Percentiles rank a stretch among this genome's conserved stretches.
Evolutionary conservation across 2,113 vertebrate genomes (phyloP).

Genomic region (Rhinolophus sinicus): DNA sequence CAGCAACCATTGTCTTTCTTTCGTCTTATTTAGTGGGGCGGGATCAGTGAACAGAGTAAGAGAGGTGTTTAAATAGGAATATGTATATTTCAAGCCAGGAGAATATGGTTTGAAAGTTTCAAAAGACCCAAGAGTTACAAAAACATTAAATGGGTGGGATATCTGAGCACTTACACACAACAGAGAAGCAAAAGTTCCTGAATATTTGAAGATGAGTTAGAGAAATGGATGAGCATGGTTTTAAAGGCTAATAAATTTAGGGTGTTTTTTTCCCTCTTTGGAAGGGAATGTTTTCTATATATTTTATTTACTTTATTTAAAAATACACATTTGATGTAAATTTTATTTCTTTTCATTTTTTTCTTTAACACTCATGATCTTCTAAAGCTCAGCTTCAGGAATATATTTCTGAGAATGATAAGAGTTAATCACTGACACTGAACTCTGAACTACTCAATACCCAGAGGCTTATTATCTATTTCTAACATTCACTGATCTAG

Average conservation of each 20-base stretch:
- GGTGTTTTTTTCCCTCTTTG: neutral
- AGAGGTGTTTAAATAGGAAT: neutral
- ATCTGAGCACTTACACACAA: neutral
- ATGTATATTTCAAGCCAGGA: neutral
- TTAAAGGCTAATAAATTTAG: neutral
- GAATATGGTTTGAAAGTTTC: neutral
- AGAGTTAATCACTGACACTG: neutral
- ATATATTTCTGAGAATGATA: neutral
- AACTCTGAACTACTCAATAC: neutral
- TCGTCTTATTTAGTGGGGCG: neutral
- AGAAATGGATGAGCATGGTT: neutral
- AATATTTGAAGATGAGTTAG: neutral
- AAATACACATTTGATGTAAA: neutral
- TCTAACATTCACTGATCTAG: neutral
- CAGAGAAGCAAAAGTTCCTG: neutral
- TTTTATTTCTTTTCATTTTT: neutral
- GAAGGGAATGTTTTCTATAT: neutral
- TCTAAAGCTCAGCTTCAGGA: slow-evolving; percentile 2
- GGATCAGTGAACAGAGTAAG: neutral
- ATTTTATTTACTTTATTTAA: neutral
- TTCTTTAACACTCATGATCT: neutral
- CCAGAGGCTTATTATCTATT: neutral
- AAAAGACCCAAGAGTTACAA: neutral
- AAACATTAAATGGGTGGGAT: neutral
- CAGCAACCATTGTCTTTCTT: neutral